A percentile compares a stretch with the other conserved stretches of the same genome.
Evolutionary conservation across 1,140 invertebrate genomes (phyloP).

Genomic region (Pseudobourletiella spinata): DNA sequence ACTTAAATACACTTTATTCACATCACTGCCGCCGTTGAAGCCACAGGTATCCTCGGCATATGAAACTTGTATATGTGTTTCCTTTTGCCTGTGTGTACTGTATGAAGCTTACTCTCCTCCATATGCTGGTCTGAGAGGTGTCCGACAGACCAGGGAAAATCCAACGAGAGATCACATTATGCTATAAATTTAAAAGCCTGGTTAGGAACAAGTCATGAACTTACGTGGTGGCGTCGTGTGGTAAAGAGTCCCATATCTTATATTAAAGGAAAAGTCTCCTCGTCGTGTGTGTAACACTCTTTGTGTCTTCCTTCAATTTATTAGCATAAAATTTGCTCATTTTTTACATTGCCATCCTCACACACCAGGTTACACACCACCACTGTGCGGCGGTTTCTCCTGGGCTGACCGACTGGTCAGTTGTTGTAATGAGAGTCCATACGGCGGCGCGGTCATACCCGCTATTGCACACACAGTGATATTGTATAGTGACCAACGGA

Average conservation of each 20-base stretch:
- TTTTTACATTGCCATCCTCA: neutral
- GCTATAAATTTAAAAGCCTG: slow-evolving; percentile 5
- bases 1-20: neutral
- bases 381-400: too few relatives aligned
- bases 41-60: too few relatives aligned
- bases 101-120: neutral
- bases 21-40: too few relatives aligned
- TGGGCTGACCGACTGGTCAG: too few relatives aligned
- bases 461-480: too few relatives aligned
- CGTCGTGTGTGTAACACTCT: neutral
- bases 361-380: too few relatives aligned
- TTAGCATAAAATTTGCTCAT: slow-evolving; percentile 2
- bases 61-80: neutral
- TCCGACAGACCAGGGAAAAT: too few relatives aligned
- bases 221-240: too few relatives aligned
- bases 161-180: neutral
- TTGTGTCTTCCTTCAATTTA: neutral
- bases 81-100: neutral
- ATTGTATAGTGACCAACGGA: too few relatives aligned
- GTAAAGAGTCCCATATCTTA: neutral
- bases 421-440: too few relatives aligned
- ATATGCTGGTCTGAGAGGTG: neutral
- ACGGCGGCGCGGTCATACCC: too few relatives aligned
- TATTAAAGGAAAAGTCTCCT: slow-evolving; percentile 1
- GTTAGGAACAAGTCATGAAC: slow-evolving; percentile 11